These are phyloP conservation scores for Andricus curvator DNA, from an alignment of 2,888 invertebrate species.

Conservation along the genomic window DNA sequence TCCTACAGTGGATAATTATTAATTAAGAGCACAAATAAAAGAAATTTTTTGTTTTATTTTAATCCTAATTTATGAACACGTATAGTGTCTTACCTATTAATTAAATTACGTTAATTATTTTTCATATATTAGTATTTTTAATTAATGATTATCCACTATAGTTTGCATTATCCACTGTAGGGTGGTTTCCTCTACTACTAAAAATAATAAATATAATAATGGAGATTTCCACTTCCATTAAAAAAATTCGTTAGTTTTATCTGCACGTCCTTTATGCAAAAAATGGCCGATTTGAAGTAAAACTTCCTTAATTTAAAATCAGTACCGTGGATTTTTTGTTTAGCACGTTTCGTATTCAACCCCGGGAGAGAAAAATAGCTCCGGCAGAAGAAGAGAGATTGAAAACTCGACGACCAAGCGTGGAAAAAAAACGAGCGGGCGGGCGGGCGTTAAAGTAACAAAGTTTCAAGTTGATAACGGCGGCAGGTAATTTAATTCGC, in stretches of 20 bases:
- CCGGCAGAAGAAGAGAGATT: slow-evolving; percentile 24
- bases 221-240: no score
- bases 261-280: neutral
- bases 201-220: no score
- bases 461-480: slow-evolving; percentile 49
- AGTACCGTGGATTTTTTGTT: slow-evolving; percentile 24
- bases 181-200: no score
- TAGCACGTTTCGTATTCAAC: slow-evolving; percentile 39
- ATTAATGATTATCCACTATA: no score
- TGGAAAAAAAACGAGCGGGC: neutral
- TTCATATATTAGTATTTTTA: no score
- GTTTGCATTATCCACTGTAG: no score
- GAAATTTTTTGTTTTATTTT: no score
- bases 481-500: slow-evolving; percentile 48
- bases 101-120: no score
- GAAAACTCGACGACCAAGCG: slow-evolving; percentile 34
- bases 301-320: slow-evolving; percentile 22
- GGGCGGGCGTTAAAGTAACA: slow-evolving; percentile 12
- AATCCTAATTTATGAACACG: no score
- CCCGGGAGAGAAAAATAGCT: slow-evolving; percentile 30
- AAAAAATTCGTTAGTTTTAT: neutral
- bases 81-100: no score
- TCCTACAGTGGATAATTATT: no score
- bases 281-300: neutral
- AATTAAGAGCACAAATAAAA: no score